These are phyloP conservation scores for Luperina nickerlii DNA, from an alignment of 2,888 invertebrate genomes.

Conservation along the genomic window DNA sequence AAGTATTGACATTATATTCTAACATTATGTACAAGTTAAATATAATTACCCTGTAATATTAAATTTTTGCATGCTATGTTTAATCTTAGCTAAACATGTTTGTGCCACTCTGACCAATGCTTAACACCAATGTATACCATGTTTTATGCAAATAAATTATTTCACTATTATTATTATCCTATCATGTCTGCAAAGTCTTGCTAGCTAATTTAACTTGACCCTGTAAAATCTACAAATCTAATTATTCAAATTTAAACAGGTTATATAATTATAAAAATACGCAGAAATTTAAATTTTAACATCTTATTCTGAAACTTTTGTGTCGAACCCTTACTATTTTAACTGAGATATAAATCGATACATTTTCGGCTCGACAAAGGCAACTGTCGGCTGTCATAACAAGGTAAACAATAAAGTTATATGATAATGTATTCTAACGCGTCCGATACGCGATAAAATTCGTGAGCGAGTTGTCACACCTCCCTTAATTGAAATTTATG, in stretches of 20 bases:
- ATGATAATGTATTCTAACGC: conserved; percentile 77
- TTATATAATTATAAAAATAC: conserved; percentile 35
- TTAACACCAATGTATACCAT: no score
- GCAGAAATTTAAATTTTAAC: conserved; percentile 50
- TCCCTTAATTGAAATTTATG: conserved; percentile 89
- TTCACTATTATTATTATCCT: no score
- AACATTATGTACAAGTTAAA: no score
- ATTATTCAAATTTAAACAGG: conserved; percentile 52
- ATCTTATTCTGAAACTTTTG: conserved; percentile 40
- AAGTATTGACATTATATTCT: no score
- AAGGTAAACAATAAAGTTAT: conserved; percentile 81
- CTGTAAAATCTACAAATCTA: conserved; percentile 51
- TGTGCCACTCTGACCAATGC: no score
- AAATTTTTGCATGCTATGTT: no score
- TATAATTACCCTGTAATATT: no score
- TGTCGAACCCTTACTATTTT: conserved; percentile 48
- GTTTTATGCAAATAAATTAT: no score
- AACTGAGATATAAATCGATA: conserved; percentile 57
- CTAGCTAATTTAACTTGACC: neutral
- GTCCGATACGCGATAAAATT: conserved; percentile 77
- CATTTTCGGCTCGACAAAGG: conserved; percentile 65
- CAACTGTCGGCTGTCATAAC: conserved; percentile 75
- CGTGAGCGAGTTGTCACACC: conserved; percentile 82
- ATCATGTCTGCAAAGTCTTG: no score
- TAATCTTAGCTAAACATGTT: no score